A percentile compares a stretch with the other conserved stretches of the same genome.
Evolutionary conservation across 2,113 vertebrate species (phyloP).

Genomic region (Carassius gibelio): DNA sequence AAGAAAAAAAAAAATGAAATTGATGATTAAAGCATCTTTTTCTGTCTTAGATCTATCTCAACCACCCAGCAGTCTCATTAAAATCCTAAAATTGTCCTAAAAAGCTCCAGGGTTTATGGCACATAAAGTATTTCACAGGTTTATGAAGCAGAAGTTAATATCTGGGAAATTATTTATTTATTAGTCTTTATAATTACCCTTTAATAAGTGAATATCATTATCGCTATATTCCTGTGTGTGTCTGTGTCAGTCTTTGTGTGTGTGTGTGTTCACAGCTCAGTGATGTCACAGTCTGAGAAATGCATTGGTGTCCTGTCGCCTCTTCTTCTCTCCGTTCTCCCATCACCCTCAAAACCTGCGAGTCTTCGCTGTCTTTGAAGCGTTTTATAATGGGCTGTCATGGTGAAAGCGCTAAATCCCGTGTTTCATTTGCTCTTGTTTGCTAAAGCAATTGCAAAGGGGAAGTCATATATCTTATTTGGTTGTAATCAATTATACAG

Average conservation of each 20-base stretch:
- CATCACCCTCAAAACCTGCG: constrained; percentile 12
- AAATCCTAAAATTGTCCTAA: constrained; percentile 5
- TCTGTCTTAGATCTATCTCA: not conserved
- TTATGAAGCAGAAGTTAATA: constrained; percentile 9
- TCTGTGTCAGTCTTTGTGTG: not conserved
- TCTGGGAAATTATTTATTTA: constrained; percentile 21
- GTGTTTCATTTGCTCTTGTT: constrained; percentile 13
- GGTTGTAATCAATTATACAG: constrained; percentile 17
- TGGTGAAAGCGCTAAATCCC: not conserved
- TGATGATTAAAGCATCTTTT: not conserved
- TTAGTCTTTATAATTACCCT: constrained; percentile 12
- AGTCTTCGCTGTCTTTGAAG: not conserved
- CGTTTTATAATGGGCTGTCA: constrained; percentile 1
- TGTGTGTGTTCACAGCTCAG: constrained; percentile 29
- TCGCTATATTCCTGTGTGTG: not conserved
- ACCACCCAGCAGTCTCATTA: not conserved
- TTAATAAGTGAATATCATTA: not conserved
- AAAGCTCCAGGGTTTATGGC: not conserved
- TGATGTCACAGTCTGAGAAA: constrained; percentile 32
- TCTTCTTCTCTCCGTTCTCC: not conserved
- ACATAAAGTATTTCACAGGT: not conserved
- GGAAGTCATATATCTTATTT: constrained; percentile 17
- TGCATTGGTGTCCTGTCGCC: constrained; percentile 50
- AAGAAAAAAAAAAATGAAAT: not conserved
- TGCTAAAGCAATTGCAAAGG: constrained; percentile 10